These are phyloP conservation scores for Tuta absoluta DNA, from an alignment of 2,888 invertebrate species.

Conservation along the genomic window DNA sequence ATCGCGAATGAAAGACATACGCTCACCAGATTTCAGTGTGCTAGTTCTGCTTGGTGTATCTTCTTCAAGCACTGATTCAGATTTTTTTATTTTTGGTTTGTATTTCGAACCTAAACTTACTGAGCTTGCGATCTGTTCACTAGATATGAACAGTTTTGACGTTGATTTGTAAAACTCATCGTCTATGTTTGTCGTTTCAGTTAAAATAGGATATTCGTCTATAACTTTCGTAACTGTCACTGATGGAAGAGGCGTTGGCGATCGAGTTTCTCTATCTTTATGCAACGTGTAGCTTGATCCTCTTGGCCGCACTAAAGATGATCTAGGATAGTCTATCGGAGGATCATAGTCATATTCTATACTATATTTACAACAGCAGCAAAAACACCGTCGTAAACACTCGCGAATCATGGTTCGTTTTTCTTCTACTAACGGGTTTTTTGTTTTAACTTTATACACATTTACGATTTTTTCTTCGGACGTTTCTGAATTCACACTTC, in stretches of 20 bases:
- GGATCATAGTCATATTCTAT: constrained; percentile 46
- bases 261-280: constrained; percentile 37
- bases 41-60: constrained; percentile 50
- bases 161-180: constrained; percentile 57
- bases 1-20: constrained; percentile 71
- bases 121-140: constrained; percentile 55
- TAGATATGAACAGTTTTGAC: constrained; percentile 56
- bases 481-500: constrained; percentile 40
- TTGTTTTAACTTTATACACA: constrained; percentile 52
- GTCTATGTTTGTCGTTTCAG: constrained; percentile 47
- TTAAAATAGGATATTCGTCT: constrained; percentile 43
- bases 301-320: constrained; percentile 57
- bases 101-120: constrained; percentile 24
- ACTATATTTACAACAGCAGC: constrained; percentile 54
- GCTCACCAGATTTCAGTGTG: constrained; percentile 72
- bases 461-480: constrained; percentile 56
- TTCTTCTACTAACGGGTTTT: constrained; percentile 30
- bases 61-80: neutral
- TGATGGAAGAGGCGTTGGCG: constrained; percentile 37
- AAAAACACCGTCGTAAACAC: constrained; percentile 47
- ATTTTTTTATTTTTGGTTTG: neutral
- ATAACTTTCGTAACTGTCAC: constrained; percentile 44
- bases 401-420: constrained; percentile 48
- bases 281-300: constrained; percentile 63
- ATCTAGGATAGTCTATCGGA: constrained; percentile 53